Evolutionary conservation across 1,140 invertebrate genomes (phyloP), one percentile per base, ranked within the genome.

Genomic region (Drosophila fuyamai): DNA sequence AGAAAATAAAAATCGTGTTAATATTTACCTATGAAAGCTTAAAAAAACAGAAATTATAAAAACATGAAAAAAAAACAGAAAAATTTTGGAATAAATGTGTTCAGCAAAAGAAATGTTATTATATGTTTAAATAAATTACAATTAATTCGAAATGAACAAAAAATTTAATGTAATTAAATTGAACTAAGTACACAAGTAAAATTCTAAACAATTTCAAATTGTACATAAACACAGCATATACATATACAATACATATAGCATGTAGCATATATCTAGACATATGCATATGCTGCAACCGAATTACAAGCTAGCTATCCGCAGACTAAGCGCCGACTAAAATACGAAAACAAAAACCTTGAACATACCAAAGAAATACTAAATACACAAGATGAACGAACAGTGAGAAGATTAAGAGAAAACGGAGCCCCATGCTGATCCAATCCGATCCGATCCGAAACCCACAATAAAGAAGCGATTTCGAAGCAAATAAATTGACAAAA

Each of bases 41-140:
- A 58, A 76, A 55, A 43, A 47, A 77, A 75, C 44, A 16, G 46
- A 41, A 46, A 68, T 35, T 48, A 66, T 29, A 38, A 71, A 60
- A 60, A 36, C 32, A 56, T 36, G 16, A 61, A 53, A 62, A 59
- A 68, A 70, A 27, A 57, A 55, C 75, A 57, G 70, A 41, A 61
- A 89, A 86, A 76, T 66, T 90, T 91, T 86, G 89, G 85, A 91
- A 91, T 91, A 91, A 91, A 91, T 91, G 90, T 91, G 90, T 91
- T 91, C 90, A 91, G 80, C 75, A 66, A 88, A 76, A 77, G 35
- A 70, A 88, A 90, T 90, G 86, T 90, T 90, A 90, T 90, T 90
- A 90, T 90, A 90, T 90, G 86, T 90, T 90, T 90, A 90, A 90
- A 90, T 66, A 63, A 76, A 60, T 59, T 76, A 88, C 58, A 86